Percentiles rank a stretch among this genome's conserved stretches.
These are phyloP conservation scores for Phainopepla nitens DNA, from an alignment of 2,113 vertebrate species.

Conservation along the genomic window DNA sequence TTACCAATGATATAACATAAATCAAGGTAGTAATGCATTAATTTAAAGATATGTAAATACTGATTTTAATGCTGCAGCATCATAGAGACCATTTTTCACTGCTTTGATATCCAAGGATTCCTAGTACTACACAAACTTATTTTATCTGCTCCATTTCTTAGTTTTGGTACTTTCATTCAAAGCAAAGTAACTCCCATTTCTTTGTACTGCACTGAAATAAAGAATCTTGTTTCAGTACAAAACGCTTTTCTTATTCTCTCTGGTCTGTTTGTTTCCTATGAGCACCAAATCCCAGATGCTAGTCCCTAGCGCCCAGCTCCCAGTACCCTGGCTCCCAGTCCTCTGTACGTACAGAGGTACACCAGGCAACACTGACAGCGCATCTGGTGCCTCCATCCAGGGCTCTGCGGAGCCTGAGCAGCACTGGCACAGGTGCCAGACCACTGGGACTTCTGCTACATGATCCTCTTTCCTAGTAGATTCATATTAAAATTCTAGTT, in stretches of 20 bases:
- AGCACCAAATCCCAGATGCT: background rate
- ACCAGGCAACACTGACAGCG: background rate
- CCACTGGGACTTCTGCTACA: background rate
- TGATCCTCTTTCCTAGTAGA: background rate
- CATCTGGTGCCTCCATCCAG: background rate
- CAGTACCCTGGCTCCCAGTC: background rate
- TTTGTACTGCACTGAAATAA: conserved; percentile 68
- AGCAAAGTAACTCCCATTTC: conserved; percentile 38
- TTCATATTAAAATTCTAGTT: background rate
- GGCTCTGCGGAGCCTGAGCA: background rate
- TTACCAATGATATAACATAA: conserved; percentile 2
- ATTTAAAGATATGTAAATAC: conserved; percentile 33
- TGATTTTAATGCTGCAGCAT: conserved; percentile 36
- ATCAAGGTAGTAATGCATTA: conserved; percentile 5
- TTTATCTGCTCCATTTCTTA: conserved; percentile 15
- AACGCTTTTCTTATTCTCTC: background rate
- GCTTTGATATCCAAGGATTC: conserved; percentile 51
- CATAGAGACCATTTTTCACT: background rate
- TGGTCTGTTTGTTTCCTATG: background rate
- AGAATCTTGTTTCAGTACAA: conserved; percentile 48
- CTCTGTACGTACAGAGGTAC: background rate
- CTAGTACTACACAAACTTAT: conserved; percentile 11
- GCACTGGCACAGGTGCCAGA: background rate
- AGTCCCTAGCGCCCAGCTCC: background rate
- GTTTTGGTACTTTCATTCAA: conserved; percentile 9